phyloP scores from a whole-genome alignment of 2,113 vertebrate genomes.

The Bubo scandiacus region DNA sequence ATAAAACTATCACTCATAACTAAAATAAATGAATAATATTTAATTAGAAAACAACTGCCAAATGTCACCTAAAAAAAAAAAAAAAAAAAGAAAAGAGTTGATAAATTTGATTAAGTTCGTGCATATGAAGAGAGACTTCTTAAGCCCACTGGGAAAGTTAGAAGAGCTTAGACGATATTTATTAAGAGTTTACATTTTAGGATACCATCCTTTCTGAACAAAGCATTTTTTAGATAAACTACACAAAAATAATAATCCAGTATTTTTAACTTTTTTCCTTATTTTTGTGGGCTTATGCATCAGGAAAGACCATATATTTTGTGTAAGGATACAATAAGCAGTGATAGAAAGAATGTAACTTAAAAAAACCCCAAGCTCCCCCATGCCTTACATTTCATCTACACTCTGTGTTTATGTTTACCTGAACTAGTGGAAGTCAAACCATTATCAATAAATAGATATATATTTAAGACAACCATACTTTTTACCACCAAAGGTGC shows the following conservation, averaged over 20 bases:
- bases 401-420: background rate
- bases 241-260: background rate
- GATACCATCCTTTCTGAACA: background rate
- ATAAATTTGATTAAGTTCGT: background rate
- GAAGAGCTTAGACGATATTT: background rate
- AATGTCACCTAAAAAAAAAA: background rate
- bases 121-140: background rate
- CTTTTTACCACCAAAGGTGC: rapidly evolving
- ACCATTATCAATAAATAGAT: background rate
- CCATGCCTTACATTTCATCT: background rate
- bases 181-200: background rate
- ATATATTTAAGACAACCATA: background rate
- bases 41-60: background rate
- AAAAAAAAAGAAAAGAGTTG: background rate
- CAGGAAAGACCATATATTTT: background rate
- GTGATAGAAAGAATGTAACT: background rate
- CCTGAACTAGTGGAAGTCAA: background rate
- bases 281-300: background rate
- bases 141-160: background rate
- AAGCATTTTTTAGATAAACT: background rate
- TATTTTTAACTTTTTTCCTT: rapidly evolving
- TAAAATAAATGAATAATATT: background rate
- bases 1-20: background rate
- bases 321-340: background rate
- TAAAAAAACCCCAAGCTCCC: rapidly evolving